phyloP scores from a whole-genome alignment of 2,888 invertebrate species.

The Pseudoips prasinana region DNA sequence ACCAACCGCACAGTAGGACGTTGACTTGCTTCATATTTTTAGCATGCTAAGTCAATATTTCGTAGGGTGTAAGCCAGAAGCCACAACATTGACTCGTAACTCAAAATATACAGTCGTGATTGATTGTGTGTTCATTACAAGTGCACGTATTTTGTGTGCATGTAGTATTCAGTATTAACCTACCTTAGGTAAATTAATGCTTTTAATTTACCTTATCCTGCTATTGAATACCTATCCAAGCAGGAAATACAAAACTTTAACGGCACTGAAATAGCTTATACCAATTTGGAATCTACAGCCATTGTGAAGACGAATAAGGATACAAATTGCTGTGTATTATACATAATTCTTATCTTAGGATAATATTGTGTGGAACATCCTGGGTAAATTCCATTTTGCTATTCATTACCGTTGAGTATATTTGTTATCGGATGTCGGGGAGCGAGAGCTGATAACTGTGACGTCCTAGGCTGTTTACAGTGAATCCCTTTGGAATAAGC shows the following conservation, averaged over 20 bases:
- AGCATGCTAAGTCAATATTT: constrained; percentile 39
- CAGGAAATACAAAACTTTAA: constrained; percentile 18
- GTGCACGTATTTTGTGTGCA: too few species aligned
- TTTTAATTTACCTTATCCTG: too few species aligned
- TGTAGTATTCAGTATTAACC: too few species aligned
- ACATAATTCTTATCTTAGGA: constrained; percentile 23
- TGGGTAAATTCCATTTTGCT: constrained; percentile 36
- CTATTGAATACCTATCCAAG: not conserved
- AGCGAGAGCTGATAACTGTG: constrained; percentile 38
- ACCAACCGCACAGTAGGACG: constrained; percentile 58
- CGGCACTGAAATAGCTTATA: constrained; percentile 26
- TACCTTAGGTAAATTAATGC: too few species aligned
- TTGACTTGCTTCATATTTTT: constrained; percentile 62
- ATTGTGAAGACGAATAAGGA: constrained; percentile 35
- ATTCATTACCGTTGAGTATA: constrained; percentile 15
- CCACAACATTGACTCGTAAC: constrained; percentile 7
- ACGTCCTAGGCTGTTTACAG: constrained; percentile 33
- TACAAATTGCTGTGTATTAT: constrained; percentile 26
- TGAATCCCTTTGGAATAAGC: too few species aligned
- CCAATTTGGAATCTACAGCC: constrained; percentile 34
- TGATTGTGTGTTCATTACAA: too few species aligned
- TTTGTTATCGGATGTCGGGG: constrained; percentile 38
- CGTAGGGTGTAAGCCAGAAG: constrained; percentile 14
- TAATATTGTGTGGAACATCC: constrained; percentile 25
- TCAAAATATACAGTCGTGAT: too few species aligned